Conservation (phyloP, 1,140 invertebrate genomes). For the Microplitis mediator region DNA sequence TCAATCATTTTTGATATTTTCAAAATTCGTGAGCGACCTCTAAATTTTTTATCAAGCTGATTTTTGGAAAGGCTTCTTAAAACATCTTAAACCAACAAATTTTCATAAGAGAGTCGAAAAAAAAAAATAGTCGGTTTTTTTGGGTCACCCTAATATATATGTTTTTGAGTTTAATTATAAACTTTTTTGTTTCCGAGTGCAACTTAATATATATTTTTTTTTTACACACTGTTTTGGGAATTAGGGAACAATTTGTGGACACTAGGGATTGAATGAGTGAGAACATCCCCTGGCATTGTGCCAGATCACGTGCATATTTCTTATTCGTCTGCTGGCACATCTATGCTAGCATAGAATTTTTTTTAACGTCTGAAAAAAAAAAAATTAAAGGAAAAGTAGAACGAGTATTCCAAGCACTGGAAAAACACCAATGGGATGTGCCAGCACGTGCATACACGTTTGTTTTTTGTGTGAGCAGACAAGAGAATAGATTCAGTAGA, state of each 20-base stretch:
- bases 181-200: too few species aligned
- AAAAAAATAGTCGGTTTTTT: too few species aligned
- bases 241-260: constrained; percentile 15
- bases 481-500: neutral
- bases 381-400: neutral
- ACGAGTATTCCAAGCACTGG: constrained; percentile 4
- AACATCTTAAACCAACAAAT: too few species aligned
- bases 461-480: neutral
- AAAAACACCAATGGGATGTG: constrained; percentile 6
- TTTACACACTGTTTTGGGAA: constrained; percentile 1
- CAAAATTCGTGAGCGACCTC: too few species aligned
- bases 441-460: constrained; percentile 7
- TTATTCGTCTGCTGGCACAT: constrained; percentile 16
- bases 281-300: constrained; percentile 5
- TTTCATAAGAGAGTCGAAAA: too few species aligned
- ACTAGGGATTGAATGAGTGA: constrained; percentile 3
- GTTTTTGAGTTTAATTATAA: too few species aligned
- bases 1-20: too few species aligned
- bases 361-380: too few species aligned
- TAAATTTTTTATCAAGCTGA: too few species aligned
- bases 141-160: too few species aligned
- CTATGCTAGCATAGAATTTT: neutral
- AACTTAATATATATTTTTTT: neutral
- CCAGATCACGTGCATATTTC: constrained; percentile 10
- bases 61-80: too few species aligned